Evolutionary conservation across 1,140 invertebrate species (phyloP), one percentile per base, ranked within the genome.

Genomic region (Drosophila orena): DNA sequence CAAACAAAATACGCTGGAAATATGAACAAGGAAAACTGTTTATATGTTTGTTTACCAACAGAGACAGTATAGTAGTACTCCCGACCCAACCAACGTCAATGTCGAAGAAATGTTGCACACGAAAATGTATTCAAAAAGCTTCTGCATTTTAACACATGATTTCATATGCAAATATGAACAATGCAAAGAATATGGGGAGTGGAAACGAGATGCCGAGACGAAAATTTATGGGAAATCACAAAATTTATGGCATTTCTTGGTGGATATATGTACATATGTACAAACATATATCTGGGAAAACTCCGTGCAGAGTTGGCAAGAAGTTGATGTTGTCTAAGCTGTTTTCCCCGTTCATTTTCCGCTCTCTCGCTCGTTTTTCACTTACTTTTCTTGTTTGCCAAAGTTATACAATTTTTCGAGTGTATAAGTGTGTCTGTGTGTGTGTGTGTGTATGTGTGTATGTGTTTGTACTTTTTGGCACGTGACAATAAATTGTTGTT

Each of bases 401-500:
- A 86, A 86, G 65, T 86, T 86, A 78, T 75, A 78, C 78, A 86
- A 62, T 81, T 65, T 62, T 65, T 77, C 47, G 62, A 74, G 58
- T 75, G 62, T 64, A 27, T 71, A 20, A 14, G 35, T 37, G 35
- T 37, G 11, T 14, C 2, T 14, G 2, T 12, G 12, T 59, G 40
- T 59, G 40, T 70, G 56, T 59, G 30, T 65, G 37, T n/a, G n/a
- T n/a, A n/a, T n/a, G n/a, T 14, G 2, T 12, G 12, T 59, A 35
- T 59, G 40, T 83, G 75, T 83, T 64, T 84, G 77, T 85, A 80
- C 66, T 68, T 78, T 88, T 88, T 86, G 83, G 83, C 83, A 86
- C 83, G 79, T 86, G 83, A 86, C 83, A 86, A 86, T 86, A 86
- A 86, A 88, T 83, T 86, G 79, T 86, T 88, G 78, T 88, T 88